Evolutionary conservation across 2,113 vertebrate species (phyloP).

Genomic region (Oryzias melastigma): DNA sequence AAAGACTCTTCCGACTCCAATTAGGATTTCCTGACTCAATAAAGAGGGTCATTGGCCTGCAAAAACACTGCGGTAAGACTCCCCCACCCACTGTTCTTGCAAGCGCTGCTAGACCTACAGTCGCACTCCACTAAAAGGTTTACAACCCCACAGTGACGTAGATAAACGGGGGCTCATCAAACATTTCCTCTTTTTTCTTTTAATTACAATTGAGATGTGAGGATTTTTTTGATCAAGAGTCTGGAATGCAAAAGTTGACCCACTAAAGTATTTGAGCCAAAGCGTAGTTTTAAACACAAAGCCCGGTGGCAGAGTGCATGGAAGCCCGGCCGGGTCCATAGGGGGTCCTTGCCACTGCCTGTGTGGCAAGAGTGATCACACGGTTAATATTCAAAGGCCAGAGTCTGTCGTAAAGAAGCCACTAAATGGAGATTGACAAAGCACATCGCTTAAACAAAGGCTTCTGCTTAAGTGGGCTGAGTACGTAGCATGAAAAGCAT

Average conservation of each 20-base stretch:
- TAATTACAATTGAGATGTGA: conserved; percentile 1
- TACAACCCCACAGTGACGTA: conserved; percentile 45
- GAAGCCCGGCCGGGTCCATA: conserved; percentile 37
- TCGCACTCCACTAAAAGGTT: conserved; percentile 56
- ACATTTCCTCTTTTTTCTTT: conserved; percentile 17
- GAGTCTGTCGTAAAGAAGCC: conserved; percentile 69
- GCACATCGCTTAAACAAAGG: conserved; percentile 70
- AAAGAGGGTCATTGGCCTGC: conserved; percentile 71
- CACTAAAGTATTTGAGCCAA: conserved; percentile 45
- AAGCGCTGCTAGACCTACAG: conserved; percentile 58
- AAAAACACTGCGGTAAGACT: conserved; percentile 60
- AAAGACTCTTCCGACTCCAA: conserved; percentile 70
- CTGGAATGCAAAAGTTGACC: conserved; percentile 15
- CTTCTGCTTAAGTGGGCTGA: conserved; percentile 68
- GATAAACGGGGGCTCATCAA: conserved; percentile 31
- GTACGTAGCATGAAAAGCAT: conserved; percentile 63
- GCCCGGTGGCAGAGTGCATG: conserved; percentile 37
- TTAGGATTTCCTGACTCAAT: conserved; percentile 78
- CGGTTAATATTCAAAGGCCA: conserved; percentile 80
- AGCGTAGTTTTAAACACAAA: conserved; percentile 49
- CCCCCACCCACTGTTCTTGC: conserved; percentile 60
- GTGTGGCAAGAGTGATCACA: conserved; percentile 80
- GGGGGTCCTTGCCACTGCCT: conserved; percentile 64
- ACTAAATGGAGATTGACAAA: conserved; percentile 78
- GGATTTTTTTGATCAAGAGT: background rate